phyloP scores from a whole-genome alignment of 2,888 invertebrate genomes.

The Andricus curvator region DNA sequence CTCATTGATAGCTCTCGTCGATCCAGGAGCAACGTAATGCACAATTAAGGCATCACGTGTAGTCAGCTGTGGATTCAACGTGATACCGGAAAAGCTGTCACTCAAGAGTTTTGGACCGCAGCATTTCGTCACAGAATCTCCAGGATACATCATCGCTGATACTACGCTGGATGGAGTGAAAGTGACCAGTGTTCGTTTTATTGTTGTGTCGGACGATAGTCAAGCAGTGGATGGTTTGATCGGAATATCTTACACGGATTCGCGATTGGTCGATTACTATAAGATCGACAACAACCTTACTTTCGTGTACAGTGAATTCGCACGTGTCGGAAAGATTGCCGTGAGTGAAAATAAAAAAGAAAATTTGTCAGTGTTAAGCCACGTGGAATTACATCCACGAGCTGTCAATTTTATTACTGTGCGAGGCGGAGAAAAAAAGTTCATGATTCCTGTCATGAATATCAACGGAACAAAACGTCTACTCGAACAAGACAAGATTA shows the following conservation, averaged over 20 bases:
- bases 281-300: neutral
- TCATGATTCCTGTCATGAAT: neutral
- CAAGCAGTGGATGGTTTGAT: conserved; percentile 1
- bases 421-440: too few species aligned
- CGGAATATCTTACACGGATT: neutral
- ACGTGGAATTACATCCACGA: neutral
- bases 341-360: neutral
- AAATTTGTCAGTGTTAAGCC: neutral
- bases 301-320: neutral
- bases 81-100: neutral
- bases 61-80: neutral
- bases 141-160: neutral
- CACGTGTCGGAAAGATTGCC: too few species aligned
- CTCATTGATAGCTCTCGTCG: neutral
- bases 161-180: neutral
- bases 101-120: neutral
- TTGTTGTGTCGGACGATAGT: neutral
- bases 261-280: neutral
- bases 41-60: neutral
- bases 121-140: neutral
- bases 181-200: neutral
- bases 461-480: too few species aligned
- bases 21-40: neutral
- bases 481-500: neutral
- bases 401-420: neutral